Evolutionary conservation across 1,140 invertebrate species (phyloP), one percentile per base, ranked within the genome.

Genomic region (Manduca sexta): DNA sequence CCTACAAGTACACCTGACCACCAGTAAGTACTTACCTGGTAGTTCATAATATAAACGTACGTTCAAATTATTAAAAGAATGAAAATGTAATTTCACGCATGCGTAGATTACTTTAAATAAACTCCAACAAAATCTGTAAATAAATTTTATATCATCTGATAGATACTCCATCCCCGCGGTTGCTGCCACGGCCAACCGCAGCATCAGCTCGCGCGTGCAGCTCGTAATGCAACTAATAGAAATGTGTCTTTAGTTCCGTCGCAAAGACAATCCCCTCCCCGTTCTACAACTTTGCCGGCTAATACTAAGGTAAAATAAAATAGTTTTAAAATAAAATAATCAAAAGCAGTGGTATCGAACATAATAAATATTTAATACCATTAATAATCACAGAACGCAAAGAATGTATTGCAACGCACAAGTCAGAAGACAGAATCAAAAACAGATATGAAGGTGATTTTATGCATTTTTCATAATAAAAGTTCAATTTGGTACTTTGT

Each of bases 131-230:
- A 5, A 26, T 5, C 21, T 5, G 21, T 26, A 26, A 5, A 26
- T 26, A 5, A 5, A 8, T 26, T 26, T 26, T 26, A 3, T 35
- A n/a, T n/a, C n/a, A n/a, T n/a, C n/a, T 4, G 11, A 21, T 12
- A 70, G 64, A 57, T 53, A 45, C 45, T n/a, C 30, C 56, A 13
- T 49, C 51, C 26, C 68, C 71, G 1, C 64, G 70, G 3, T 21
- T 79, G 17, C 29, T 58, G 11, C 78, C 80, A 0, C 65, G 80
- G 10, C 67, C 69, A 5, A 81, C 80, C 0, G 73, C 74, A 0
- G 80, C 78, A 3, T 82, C 78, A 0, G 52, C 67, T n/a, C 2
- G 80, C 78, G 10, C 76, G 80, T n/a, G 78, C 80, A 1, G 76
- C 78, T 1, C 67, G 69, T 12, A 84, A 75, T 49, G 74, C 80